These are phyloP conservation scores for Napeogenes inachia DNA, from an alignment of 2,888 invertebrate species.

Conservation along the genomic window DNA sequence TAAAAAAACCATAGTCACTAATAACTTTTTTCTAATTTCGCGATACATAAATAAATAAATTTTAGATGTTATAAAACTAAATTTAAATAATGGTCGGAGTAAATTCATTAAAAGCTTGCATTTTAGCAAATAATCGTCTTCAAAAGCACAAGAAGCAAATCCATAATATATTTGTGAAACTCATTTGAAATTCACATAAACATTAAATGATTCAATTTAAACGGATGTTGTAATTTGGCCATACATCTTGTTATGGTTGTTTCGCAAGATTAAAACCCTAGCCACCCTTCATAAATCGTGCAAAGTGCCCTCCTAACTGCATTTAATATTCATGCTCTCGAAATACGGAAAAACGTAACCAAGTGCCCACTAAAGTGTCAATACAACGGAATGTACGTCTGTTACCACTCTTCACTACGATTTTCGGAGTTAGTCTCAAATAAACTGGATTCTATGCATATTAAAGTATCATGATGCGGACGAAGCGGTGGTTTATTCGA, in stretches of 20 bases:
- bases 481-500: slow-evolving; percentile 60
- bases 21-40: too few relatives aligned
- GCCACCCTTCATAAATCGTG: slow-evolving; percentile 73
- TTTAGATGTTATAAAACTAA: too few relatives aligned
- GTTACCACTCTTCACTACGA: slow-evolving; percentile 46
- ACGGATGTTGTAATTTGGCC: slow-evolving; percentile 73
- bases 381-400: slow-evolving; percentile 36
- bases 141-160: too few relatives aligned
- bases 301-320: slow-evolving; percentile 49
- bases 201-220: slow-evolving; percentile 69
- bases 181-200: slow-evolving; percentile 57
- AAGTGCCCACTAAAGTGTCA: slow-evolving; percentile 57
- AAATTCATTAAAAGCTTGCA: too few relatives aligned
- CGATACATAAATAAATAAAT: too few relatives aligned
- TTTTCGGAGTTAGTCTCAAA: slow-evolving; percentile 61
- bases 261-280: slow-evolving; percentile 70
- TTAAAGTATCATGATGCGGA: slow-evolving; percentile 72
- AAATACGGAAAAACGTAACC: slow-evolving; percentile 64
- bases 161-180: background rate
- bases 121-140: too few relatives aligned
- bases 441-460: slow-evolving; percentile 74
- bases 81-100: too few relatives aligned
- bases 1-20: too few relatives aligned
- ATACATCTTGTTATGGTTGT: slow-evolving; percentile 75
- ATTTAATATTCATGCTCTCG: slow-evolving; percentile 66